Evolutionary conservation across 2,113 vertebrate species (phyloP), one percentile per base, ranked within the genome.

Genomic region (Mesocricetus auratus): DNA sequence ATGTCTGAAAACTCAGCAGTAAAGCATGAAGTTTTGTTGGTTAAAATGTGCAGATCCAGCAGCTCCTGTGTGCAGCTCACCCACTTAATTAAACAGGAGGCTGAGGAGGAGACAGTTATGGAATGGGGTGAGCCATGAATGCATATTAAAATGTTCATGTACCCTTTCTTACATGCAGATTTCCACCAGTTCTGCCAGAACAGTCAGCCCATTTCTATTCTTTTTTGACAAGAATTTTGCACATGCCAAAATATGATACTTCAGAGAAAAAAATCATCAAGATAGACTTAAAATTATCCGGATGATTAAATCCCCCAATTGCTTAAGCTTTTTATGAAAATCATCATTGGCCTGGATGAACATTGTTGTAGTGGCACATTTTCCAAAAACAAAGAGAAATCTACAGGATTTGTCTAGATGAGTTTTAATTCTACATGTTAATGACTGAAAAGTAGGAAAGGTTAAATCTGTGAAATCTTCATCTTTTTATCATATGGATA

Each of bases 71-170:
- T 60, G 68, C 56, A 69, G 31, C 47, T 97, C 47, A 68, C 62
- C 42, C 78, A 73, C 42, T 92, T 77, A 98, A 92, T 98, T 97
- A 97, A 56, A 96, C 62, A 93, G 91, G 36, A 87, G 47, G 86
- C 47, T 22, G 10, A 66, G 56, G 64, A 74, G 92, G 24, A 92
- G 89, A 42, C 53, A 94, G 89, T 98, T 96, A 97, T 86, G 94
- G 96, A 97, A 95, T 53, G 86, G 78, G 82, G 88, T 95, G 82
- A 98, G 62, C 13, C 5, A 90, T 82, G 45, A 82, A 94, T 89
- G 75, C 36, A 95, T 95, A 97, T 96, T 97, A 97, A 77, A 96
- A 97, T 89, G 29, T 94, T 95, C 93, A 64, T 4, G 45, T 4
- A 77, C 33, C 26, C 33, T 86, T 78, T 75, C 62, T 71, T 29